These are phyloP conservation scores for Paraescarpia echinospica DNA, from an alignment of 1,140 invertebrate species.

Conservation along the genomic window DNA sequence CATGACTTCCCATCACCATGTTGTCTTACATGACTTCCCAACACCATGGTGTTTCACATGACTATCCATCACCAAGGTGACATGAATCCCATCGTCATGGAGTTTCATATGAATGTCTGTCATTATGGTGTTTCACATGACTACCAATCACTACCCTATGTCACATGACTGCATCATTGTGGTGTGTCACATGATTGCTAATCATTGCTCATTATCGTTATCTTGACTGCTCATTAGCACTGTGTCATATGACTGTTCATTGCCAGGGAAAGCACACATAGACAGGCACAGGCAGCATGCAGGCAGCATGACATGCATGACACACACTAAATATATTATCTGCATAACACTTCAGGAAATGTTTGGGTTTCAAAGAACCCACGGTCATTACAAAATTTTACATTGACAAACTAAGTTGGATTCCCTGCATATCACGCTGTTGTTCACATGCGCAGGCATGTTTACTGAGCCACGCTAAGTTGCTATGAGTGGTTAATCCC, in stretches of 20 bases:
- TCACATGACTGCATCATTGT: not conserved
- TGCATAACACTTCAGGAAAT: no score
- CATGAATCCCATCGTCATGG: not conserved
- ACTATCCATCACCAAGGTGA: not conserved
- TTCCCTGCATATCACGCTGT: not conserved
- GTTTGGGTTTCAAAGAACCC: no score
- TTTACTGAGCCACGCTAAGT: not conserved
- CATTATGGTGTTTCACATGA: not conserved
- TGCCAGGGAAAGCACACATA: not conserved
- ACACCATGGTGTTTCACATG: not conserved
- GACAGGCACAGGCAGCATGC: not conserved
- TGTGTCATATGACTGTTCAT: not conserved
- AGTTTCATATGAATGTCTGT: not conserved
- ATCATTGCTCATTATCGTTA: not conserved
- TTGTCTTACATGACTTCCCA: not conserved
- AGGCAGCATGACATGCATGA: not conserved
- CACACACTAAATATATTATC: no score
- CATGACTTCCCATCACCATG: not conserved
- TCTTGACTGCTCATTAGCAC: not conserved
- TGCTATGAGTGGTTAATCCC: not conserved
- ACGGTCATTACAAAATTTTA: not conserved
- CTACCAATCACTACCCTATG: not conserved
- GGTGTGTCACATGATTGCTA: not conserved
- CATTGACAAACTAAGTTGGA: not conserved
- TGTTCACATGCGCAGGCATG: not conserved